These are phyloP conservation scores for Ormia ochracea DNA, from an alignment of 2,888 invertebrate genomes.

Conservation along the genomic window DNA sequence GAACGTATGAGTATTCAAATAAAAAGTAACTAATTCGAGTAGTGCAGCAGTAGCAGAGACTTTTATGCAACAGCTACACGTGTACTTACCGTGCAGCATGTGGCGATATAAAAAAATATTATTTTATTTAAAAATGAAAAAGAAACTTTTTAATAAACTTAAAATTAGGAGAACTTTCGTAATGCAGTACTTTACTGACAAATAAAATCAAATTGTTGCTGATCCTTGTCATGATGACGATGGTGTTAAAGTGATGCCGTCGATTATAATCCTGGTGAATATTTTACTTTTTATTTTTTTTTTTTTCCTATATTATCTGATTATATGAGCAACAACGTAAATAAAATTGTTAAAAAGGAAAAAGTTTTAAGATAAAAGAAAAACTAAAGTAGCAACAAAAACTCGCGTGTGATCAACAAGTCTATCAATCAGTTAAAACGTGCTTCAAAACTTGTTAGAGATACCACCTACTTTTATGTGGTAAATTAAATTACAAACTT, in stretches of 20 bases:
- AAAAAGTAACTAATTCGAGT: not conserved
- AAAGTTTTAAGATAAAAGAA: slow-evolving; percentile 4
- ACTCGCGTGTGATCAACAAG: slow-evolving; percentile 57
- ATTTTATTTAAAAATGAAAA: not conserved
- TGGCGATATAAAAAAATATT: slow-evolving; percentile 9
- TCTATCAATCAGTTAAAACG: slow-evolving; percentile 62
- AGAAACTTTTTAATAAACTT: slow-evolving; percentile 38
- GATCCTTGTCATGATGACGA: not conserved
- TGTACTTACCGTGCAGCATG: too few species aligned
- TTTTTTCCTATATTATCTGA: not conserved
- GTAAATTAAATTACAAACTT: slow-evolving; percentile 63
- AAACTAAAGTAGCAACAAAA: slow-evolving; percentile 35
- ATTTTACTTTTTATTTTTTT: not conserved
- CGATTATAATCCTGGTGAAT: slow-evolving; percentile 6
- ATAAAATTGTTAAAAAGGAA: not conserved
- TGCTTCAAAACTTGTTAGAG: slow-evolving; percentile 61
- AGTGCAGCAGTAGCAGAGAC: slow-evolving; percentile 31
- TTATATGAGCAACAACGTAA: slow-evolving; percentile 1
- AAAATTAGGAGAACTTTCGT: slow-evolving; percentile 29
- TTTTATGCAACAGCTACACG: not conserved
- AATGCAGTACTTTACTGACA: not conserved
- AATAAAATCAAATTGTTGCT: not conserved
- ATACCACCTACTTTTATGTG: slow-evolving; percentile 60
- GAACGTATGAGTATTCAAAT: slow-evolving; percentile 18
- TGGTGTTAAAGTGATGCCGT: slow-evolving; percentile 2